Conservation (phyloP, 2,113 vertebrate genomes). For the Nothoprocta perdicaria region DNA sequence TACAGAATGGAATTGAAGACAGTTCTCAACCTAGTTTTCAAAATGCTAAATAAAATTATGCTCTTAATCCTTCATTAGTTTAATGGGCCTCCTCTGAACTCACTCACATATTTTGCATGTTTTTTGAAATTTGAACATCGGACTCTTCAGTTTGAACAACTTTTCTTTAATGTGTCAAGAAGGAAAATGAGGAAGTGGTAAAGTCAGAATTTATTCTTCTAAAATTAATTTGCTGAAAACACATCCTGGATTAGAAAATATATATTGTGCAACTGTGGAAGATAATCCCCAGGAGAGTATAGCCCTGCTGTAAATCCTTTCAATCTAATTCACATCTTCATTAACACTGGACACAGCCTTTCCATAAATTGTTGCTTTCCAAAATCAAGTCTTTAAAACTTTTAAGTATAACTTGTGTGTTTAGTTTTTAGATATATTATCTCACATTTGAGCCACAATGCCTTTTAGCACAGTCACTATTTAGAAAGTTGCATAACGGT, state of each 20-base stretch:
- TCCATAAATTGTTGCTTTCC: background rate
- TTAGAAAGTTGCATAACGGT: background rate
- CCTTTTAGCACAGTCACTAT: background rate
- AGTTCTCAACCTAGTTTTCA: background rate
- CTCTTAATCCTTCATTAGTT: background rate
- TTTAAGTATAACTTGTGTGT: background rate
- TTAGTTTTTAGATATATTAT: background rate
- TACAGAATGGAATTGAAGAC: background rate
- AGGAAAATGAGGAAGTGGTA: background rate
- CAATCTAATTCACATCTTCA: background rate
- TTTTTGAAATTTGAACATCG: too few relatives aligned
- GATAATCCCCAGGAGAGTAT: background rate
- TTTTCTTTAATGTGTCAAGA: background rate
- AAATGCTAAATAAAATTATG: background rate
- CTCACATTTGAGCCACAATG: background rate
- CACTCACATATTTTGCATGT: background rate
- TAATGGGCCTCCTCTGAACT: background rate
- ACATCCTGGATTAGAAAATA: rapidly evolving
- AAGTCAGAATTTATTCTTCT: background rate
- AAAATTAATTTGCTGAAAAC: background rate
- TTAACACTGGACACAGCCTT: background rate
- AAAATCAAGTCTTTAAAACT: background rate
- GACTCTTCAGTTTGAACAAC: background rate
- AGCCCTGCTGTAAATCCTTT: background rate
- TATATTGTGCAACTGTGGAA: background rate